phyloP scores from a whole-genome alignment of 2,888 invertebrate species.

The Pyrocoelia pectoralis region DNA sequence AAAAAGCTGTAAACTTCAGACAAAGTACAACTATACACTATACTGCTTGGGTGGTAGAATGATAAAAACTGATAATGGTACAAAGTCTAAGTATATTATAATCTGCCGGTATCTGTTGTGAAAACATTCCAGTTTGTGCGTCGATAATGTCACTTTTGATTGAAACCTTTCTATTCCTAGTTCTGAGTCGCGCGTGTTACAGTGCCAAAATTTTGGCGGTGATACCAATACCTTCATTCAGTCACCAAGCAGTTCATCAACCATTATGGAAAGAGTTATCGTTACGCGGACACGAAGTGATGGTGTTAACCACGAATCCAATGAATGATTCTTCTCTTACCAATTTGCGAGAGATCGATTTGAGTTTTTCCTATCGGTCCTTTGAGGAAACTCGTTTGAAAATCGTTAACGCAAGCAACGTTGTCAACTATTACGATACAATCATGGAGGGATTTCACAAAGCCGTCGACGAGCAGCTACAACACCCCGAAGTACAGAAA shows the following conservation, averaged over 20 bases:
- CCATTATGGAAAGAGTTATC: constrained; percentile 60
- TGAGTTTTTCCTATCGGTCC: constrained; percentile 50
- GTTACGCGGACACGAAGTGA: constrained; percentile 61
- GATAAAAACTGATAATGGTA: no score
- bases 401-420: not conserved
- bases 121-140: no score
- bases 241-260: constrained; percentile 62
- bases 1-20: no score
- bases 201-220: constrained; percentile 59
- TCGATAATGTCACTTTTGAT: no score
- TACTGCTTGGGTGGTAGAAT: no score
- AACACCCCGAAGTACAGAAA: constrained; percentile 46
- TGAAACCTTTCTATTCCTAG: no score
- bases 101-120: no score
- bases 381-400: constrained; percentile 3
- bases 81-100: no score
- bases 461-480: constrained; percentile 20
- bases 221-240: constrained; percentile 59
- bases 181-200: no score
- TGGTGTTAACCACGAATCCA: constrained; percentile 59
- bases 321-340: constrained; percentile 53
- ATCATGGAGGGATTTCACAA: not conserved
- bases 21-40: no score
- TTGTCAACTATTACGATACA: constrained; percentile 20
- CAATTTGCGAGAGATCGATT: constrained; percentile 58